Evolutionary conservation across 2,888 invertebrate species (phyloP).

Genomic region (Hecatera dysodea): DNA sequence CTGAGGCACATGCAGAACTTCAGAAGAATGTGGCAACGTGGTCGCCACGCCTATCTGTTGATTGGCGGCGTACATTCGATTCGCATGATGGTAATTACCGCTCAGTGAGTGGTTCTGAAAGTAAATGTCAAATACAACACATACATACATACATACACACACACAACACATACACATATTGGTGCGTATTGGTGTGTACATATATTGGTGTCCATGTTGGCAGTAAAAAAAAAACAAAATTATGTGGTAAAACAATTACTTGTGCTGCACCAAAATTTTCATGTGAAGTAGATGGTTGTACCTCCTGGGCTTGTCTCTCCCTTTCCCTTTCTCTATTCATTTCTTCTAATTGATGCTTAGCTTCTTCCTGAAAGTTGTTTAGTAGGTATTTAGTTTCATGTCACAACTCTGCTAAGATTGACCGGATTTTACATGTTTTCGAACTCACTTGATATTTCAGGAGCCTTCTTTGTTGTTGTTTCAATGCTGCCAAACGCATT

Average conservation of each 20-base stretch:
- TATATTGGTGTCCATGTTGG: background rate
- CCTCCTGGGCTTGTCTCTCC: conserved; percentile 83
- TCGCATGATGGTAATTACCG: conserved; percentile 80
- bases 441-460: conserved; percentile 85
- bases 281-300: conserved; percentile 82
- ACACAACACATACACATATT: too few species aligned
- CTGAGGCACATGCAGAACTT: conserved; percentile 73
- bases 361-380: conserved; percentile 82
- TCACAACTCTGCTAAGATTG: background rate
- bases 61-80: conserved; percentile 86
- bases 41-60: conserved; percentile 88
- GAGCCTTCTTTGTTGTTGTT: conserved; percentile 91
- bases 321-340: conserved; percentile 81
- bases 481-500: conserved; percentile 90
- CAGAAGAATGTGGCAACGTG: conserved; percentile 83
- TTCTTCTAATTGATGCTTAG: conserved; percentile 88
- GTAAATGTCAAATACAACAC: conserved; percentile 2
- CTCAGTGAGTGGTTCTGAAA: conserved; percentile 80
- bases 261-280: conserved; percentile 82
- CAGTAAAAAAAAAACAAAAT: background rate
- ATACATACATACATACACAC: too few species aligned
- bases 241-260: conserved; percentile 67
- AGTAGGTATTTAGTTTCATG: background rate
- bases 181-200: too few species aligned
- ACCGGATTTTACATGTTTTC: background rate